Evolutionary conservation across 2,888 invertebrate species (phyloP).

Genomic region (Tetropium fuscum): DNA sequence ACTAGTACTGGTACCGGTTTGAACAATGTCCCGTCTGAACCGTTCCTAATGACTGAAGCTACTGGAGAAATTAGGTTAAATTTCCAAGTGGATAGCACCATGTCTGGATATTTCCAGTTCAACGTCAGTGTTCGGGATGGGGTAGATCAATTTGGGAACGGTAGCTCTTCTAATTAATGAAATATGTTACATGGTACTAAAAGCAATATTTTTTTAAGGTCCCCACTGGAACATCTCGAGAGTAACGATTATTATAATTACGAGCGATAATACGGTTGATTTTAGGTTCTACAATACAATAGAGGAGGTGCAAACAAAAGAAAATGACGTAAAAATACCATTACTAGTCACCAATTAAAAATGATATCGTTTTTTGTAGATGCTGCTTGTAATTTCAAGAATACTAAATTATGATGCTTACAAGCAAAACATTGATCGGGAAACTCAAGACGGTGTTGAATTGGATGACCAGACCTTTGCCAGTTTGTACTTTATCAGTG

Average conservation of each 20-base stretch:
- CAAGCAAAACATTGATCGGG: conserved; percentile 69
- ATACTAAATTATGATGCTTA: conserved; percentile 71
- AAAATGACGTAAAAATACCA: conserved; percentile 53
- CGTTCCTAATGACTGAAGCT: conserved; percentile 36
- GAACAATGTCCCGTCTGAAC: conserved; percentile 56
- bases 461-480: conserved; percentile 66
- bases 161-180: conserved; percentile 30
- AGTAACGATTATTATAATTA: conserved; percentile 72
- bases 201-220: conserved; percentile 31
- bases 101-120: conserved; percentile 75
- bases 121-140: conserved; percentile 68
- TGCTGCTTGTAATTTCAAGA: conserved; percentile 68
- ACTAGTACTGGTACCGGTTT: conserved; percentile 33
- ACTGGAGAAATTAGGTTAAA: conserved; percentile 68
- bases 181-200: no score
- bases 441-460: conserved; percentile 62
- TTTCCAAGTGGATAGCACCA: conserved; percentile 68
- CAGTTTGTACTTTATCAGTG: conserved; percentile 73
- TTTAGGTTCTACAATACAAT: conserved; percentile 70
- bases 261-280: conserved; percentile 69
- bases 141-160: conserved; percentile 37
- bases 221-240: conserved; percentile 62
- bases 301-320: conserved; percentile 63
- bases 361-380: conserved; percentile 62
- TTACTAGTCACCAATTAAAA: no score